A percentile compares a stretch with the other conserved stretches of the same genome.
These are phyloP conservation scores for Andrena trimmerana DNA, from an alignment of 2,888 invertebrate species.

Conservation along the genomic window DNA sequence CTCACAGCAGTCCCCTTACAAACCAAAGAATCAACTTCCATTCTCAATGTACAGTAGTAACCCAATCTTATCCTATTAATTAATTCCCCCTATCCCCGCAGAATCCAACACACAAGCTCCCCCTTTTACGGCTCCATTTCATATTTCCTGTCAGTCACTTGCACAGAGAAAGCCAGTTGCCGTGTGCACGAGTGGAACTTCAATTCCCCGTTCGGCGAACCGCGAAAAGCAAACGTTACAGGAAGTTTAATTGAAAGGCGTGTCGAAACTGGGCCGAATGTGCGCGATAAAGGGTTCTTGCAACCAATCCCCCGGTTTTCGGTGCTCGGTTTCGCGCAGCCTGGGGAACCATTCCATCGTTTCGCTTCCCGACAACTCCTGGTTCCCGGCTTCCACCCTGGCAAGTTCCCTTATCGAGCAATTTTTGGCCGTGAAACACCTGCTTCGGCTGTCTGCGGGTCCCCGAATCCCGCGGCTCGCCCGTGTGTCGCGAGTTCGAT, in stretches of 20 bases:
- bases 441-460: slow-evolving; percentile 4
- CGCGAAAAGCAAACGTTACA: neutral
- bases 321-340: neutral
- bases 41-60: neutral
- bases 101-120: neutral
- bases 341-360: neutral
- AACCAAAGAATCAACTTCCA: neutral
- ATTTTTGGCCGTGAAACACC: slow-evolving; percentile 54
- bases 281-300: slow-evolving; percentile 13
- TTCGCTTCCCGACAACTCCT: neutral
- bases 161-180: neutral
- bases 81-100: neutral
- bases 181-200: neutral
- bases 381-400: too few relatives aligned
- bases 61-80: too few relatives aligned
- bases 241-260: slow-evolving; percentile 33
- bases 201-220: neutral
- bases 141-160: neutral
- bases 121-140: neutral
- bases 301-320: slow-evolving; percentile 9
- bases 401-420: neutral
- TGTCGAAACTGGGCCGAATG: slow-evolving; percentile 9
- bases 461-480: slow-evolving; percentile 1
- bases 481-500: slow-evolving; percentile 54
- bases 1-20: too few relatives aligned